Evolutionary conservation across 2,113 vertebrate species (phyloP).

Genomic region (Ia io): DNA sequence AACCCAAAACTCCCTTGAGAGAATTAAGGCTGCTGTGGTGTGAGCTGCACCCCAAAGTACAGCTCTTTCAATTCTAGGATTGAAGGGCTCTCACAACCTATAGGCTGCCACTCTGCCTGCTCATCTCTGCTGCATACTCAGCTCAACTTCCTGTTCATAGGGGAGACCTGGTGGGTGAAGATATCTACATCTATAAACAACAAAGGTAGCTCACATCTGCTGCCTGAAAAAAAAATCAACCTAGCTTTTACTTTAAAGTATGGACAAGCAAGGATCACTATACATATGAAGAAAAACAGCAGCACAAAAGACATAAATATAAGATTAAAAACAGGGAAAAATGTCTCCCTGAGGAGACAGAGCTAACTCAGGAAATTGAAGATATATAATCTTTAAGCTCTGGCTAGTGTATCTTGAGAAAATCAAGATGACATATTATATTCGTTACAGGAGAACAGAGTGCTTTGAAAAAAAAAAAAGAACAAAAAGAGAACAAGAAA

Average conservation of each 20-base stretch:
- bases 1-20: neutral
- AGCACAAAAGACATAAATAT: neutral
- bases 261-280: neutral
- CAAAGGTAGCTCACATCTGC: neutral
- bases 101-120: neutral
- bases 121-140: neutral
- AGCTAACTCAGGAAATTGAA: neutral
- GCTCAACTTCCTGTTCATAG: neutral
- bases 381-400: neutral
- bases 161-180: neutral
- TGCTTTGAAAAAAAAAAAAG: neutral
- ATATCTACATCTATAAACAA: neutral
- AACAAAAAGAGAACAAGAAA: neutral
- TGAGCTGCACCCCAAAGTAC: neutral
- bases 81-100: neutral
- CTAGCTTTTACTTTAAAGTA: neutral
- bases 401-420: neutral
- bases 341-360: neutral
- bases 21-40: neutral
- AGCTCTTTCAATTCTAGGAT: neutral
- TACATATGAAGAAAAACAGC: neutral
- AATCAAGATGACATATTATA: neutral
- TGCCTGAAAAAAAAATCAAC: neutral
- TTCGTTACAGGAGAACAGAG: neutral
- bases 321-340: neutral